phyloP scores from a whole-genome alignment of 2,113 vertebrate species.

The Cercocebus atys region DNA sequence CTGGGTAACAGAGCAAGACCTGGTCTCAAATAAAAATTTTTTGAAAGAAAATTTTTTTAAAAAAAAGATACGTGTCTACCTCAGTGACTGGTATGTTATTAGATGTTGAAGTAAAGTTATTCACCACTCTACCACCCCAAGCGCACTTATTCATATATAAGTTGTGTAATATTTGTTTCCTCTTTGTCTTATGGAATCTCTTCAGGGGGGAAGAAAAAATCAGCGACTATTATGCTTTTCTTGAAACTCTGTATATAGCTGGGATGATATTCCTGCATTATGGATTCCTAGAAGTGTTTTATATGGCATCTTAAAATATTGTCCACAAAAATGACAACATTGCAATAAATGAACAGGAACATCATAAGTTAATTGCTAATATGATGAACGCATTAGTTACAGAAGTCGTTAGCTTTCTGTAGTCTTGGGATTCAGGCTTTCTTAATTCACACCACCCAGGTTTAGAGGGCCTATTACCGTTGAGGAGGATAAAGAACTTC shows the following conservation, averaged over 20 bases:
- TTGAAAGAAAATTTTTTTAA: too few relatives aligned
- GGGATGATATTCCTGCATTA: neutral
- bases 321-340: neutral
- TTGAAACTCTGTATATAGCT: neutral
- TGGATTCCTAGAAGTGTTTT: slow-evolving; percentile 10
- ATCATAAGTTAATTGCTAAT: neutral
- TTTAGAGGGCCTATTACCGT: neutral
- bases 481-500: neutral
- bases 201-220: neutral
- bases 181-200: neutral
- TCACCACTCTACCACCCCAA: neutral
- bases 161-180: neutral
- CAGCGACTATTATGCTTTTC: neutral
- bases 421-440: neutral
- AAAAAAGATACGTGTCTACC: neutral
- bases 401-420: neutral
- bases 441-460: neutral
- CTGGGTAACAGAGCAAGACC: too few relatives aligned
- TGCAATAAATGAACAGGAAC: neutral
- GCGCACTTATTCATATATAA: neutral
- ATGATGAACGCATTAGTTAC: neutral
- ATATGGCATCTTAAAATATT: neutral
- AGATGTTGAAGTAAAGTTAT: slow-evolving; percentile 19
- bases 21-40: too few relatives aligned
- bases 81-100: neutral